Evolutionary conservation across 2,797 vertebrate genomes (phyloP).

Genomic region (Otolemur crassicaudatus): DNA sequence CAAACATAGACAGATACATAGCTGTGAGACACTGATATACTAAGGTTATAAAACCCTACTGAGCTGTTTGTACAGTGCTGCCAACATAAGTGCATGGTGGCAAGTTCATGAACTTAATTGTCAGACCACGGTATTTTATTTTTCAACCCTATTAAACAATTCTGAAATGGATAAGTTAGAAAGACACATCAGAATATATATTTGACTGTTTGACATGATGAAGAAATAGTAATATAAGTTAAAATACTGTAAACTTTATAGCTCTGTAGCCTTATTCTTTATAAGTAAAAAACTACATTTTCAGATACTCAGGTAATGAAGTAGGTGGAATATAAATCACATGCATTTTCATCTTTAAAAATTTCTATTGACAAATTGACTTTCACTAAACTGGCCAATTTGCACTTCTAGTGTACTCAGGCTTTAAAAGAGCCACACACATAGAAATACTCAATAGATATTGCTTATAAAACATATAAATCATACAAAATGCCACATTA

Average conservation of each 20-base stretch:
- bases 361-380: neutral
- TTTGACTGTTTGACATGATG: neutral
- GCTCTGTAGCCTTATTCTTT: neutral
- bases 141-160: neutral
- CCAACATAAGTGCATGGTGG: too few relatives aligned
- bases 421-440: neutral
- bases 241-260: neutral
- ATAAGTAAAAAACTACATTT: neutral
- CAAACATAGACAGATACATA: too few relatives aligned
- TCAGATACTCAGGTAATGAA: neutral
- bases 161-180: neutral
- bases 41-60: too few relatives aligned
- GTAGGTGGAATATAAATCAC: neutral
- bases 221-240: neutral
- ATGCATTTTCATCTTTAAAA: neutral
- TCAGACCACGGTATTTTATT: neutral
- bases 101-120: too few relatives aligned
- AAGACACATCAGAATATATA: neutral
- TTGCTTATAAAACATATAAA: neutral
- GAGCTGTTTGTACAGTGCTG: too few relatives aligned
- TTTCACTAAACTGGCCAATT: neutral
- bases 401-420: neutral
- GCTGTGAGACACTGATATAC: too few relatives aligned
- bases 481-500: neutral
- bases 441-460: neutral